phyloP scores from a whole-genome alignment of 2,888 invertebrate genomes.

The Andrena hattorfiana region DNA sequence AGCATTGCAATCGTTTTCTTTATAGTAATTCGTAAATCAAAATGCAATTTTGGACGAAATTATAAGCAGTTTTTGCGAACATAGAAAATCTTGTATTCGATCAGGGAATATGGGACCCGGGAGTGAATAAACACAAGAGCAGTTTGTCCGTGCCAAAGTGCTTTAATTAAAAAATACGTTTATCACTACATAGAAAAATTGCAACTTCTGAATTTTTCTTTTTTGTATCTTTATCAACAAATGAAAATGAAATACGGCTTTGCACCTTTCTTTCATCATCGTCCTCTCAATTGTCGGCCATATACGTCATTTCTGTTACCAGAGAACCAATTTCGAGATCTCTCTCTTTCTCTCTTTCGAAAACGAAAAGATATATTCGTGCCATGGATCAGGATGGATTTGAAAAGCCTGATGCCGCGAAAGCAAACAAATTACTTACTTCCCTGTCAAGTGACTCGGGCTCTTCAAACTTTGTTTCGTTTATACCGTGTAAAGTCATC shows the following conservation, averaged over 20 bases:
- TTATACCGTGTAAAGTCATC: slow-evolving; percentile 80
- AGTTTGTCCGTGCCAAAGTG: slow-evolving; percentile 74
- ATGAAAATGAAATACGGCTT: slow-evolving; percentile 44
- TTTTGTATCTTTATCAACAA: slow-evolving; percentile 41
- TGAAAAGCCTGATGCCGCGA: slow-evolving; percentile 60
- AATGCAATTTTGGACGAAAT: slow-evolving; percentile 42
- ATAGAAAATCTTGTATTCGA: slow-evolving; percentile 22
- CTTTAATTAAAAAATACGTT: slow-evolving; percentile 63
- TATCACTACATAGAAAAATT: slow-evolving; percentile 32
- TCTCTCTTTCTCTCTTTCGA: slow-evolving; percentile 41
- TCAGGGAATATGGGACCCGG: slow-evolving; percentile 35
- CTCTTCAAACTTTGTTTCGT: slow-evolving; percentile 71
- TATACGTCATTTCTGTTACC: slow-evolving; percentile 65
- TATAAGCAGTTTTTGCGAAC: slow-evolving; percentile 19
- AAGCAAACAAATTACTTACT: slow-evolving; percentile 42
- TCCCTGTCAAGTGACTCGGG: slow-evolving; percentile 50
- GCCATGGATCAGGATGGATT: slow-evolving; percentile 68
- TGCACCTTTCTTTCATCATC: slow-evolving; percentile 44
- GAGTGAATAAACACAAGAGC: slow-evolving; percentile 51
- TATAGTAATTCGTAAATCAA: slow-evolving; percentile 50
- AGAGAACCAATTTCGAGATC: slow-evolving; percentile 60
- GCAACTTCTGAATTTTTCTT: slow-evolving; percentile 23
- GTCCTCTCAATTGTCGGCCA: slow-evolving; percentile 62
- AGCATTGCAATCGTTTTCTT: slow-evolving; percentile 57
- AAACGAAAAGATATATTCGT: slow-evolving; percentile 53